phyloP scores from a whole-genome alignment of 2,797 vertebrate genomes.

The Bovichtus diacanthus region DNA sequence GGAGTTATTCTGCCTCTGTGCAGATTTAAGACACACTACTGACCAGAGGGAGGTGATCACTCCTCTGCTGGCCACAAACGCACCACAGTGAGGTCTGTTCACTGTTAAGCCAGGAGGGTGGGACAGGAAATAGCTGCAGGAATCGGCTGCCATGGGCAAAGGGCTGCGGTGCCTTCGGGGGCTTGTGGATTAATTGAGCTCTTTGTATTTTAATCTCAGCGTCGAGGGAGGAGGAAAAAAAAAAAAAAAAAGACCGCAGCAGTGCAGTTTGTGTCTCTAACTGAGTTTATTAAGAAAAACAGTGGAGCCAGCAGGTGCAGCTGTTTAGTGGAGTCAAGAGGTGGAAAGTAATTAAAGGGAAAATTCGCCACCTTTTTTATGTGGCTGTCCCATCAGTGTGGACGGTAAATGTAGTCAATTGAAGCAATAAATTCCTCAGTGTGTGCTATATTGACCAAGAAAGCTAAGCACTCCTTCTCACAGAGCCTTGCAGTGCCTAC shows the following conservation, averaged over 20 bases:
- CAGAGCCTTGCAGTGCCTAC: too few relatives aligned
- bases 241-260: neutral
- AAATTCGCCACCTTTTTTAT: too few relatives aligned
- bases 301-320: constrained; percentile 35
- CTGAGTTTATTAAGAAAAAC: constrained; percentile 20
- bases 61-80: constrained; percentile 21
- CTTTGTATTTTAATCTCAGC: constrained; percentile 75
- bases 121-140: constrained; percentile 81
- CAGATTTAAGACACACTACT: constrained; percentile 5
- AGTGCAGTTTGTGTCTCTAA: neutral
- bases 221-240: neutral
- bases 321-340: constrained; percentile 1
- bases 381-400: too few relatives aligned
- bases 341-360: neutral
- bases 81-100: constrained; percentile 71
- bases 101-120: constrained; percentile 74
- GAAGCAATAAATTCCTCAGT: too few relatives aligned
- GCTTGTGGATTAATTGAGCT: constrained; percentile 70
- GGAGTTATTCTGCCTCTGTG: constrained; percentile 15
- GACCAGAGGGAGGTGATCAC: constrained; percentile 52
- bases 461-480: too few relatives aligned
- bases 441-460: too few relatives aligned
- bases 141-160: constrained; percentile 58
- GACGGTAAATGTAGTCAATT: too few relatives aligned
- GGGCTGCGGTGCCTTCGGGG: constrained; percentile 40